Evolutionary conservation across 2,888 invertebrate genomes (phyloP).

Genomic region (Alentia gelatinosa): DNA sequence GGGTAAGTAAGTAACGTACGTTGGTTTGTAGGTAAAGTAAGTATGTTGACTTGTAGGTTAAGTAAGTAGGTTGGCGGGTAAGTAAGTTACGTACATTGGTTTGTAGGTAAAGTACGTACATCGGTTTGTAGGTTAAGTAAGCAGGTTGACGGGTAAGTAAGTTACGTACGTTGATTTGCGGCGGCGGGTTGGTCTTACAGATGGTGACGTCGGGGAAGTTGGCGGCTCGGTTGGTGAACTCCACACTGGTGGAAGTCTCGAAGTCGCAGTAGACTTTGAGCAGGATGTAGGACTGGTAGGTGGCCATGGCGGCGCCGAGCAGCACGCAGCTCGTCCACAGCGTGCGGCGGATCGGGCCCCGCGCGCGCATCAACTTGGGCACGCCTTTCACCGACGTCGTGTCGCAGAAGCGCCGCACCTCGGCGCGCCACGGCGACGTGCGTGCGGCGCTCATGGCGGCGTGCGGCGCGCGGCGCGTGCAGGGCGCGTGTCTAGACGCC

Average conservation of each 20-base stretch:
- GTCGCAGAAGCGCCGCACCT: constrained; percentile 40
- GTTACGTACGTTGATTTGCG: constrained; percentile 9
- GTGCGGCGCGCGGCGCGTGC: neutral
- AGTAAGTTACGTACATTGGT: too few species aligned
- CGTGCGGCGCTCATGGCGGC: neutral
- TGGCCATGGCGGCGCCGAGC: constrained; percentile 40
- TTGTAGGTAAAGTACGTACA: too few species aligned
- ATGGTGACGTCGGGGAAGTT: constrained; percentile 29
- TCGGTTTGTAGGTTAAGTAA: too few species aligned
- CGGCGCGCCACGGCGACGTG: neutral
- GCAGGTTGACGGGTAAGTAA: too few species aligned
- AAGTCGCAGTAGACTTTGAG: constrained; percentile 47
- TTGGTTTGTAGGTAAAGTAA: too few species aligned
- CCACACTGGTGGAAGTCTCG: constrained; percentile 46
- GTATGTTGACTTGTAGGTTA: too few species aligned
- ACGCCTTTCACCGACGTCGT: constrained; percentile 46
- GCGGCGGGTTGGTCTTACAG: constrained; percentile 44
- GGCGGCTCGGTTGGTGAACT: neutral
- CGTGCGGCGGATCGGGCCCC: constrained; percentile 15
- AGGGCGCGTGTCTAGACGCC: neutral
- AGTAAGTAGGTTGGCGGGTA: too few species aligned
- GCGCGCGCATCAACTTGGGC: constrained; percentile 47
- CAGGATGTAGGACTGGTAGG: constrained; percentile 36
- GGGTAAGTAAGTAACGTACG: too few species aligned
- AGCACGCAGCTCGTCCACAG: constrained; percentile 41